Evolutionary conservation across 2,797 vertebrate genomes (phyloP), one percentile per base, ranked within the genome.

Genomic region (Microtus obscurus): DNA sequence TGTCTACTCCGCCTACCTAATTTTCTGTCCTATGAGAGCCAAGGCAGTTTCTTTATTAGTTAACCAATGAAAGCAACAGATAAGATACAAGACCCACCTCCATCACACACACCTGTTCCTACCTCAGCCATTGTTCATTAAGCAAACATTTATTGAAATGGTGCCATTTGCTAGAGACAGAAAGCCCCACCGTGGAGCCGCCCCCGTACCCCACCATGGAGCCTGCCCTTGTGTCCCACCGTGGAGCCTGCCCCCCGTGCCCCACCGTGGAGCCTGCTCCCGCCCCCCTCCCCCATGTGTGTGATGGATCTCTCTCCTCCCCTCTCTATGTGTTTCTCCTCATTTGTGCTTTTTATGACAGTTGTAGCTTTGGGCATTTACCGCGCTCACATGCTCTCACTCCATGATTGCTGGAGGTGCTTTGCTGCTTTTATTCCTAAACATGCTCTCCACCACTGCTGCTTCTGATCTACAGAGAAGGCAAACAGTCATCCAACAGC

Each of bases 21-120:
- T n/a, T n/a, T n/a, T n/a, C n/a, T n/a, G n/a, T n/a, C n/a, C n/a
- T n/a, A n/a, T n/a, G n/a, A n/a, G n/a, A n/a, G n/a, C n/a, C n/a
- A n/a, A n/a, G n/a, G n/a, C n/a, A n/a, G n/a, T n/a, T n/a, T n/a
- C n/a, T n/a, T n/a, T n/a, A n/a, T n/a, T n/a, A n/a, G n/a, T n/a
- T n/a, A n/a, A n/a, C n/a, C n/a, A n/a, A n/a, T n/a, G n/a, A n/a
- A n/a, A n/a, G n/a, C n/a, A n/a, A n/a, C n/a, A n/a, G n/a, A n/a
- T n/a, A n/a, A n/a, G n/a, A 2, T n/a, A n/a, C n/a, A n/a, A n/a
- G n/a, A n/a, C n/a, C n/a, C n/a, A n/a, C n/a, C n/a, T n/a, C n/a
- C n/a, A n/a, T n/a, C 59, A 61, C 23, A 5, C 11, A 2, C 11
- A 67, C 69, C 19, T 16, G 4, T 1, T 0, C 25, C 16, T 3